These are phyloP conservation scores for Philereme transversata DNA, from an alignment of 2,888 invertebrate species.

Conservation along the genomic window DNA sequence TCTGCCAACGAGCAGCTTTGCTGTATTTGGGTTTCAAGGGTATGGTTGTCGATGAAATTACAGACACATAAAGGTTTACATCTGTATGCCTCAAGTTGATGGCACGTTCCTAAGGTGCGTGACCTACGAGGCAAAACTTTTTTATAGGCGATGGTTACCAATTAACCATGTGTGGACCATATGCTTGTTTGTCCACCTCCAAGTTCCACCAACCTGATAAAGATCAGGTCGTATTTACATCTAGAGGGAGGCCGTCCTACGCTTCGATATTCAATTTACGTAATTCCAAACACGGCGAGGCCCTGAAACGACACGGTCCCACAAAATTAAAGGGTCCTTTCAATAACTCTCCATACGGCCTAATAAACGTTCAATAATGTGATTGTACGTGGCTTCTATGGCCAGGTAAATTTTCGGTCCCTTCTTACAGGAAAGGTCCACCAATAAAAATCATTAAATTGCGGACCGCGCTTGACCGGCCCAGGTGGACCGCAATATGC, in stretches of 20 bases:
- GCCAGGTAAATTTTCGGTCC: slow-evolving; percentile 68
- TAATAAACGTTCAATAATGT: slow-evolving; percentile 71
- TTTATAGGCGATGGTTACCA: too few species aligned
- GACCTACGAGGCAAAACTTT: too few species aligned
- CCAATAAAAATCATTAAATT: slow-evolving; percentile 76
- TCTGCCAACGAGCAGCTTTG: too few species aligned
- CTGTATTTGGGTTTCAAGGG: too few species aligned
- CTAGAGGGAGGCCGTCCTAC: background rate
- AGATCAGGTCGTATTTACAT: too few species aligned
- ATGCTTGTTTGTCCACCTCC: too few species aligned
- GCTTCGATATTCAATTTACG: background rate
- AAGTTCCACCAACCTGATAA: too few species aligned
- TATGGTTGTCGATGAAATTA: too few species aligned
- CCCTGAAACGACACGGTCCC: slow-evolving; percentile 21
- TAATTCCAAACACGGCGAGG: background rate
- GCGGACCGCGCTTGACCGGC: slow-evolving; percentile 56
- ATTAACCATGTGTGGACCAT: too few species aligned
- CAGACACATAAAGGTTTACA: too few species aligned
- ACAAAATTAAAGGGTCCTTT: slow-evolving; percentile 53
- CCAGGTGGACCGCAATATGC: slow-evolving; percentile 61
- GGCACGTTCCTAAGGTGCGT: too few species aligned
- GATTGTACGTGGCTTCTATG: slow-evolving; percentile 60
- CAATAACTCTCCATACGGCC: slow-evolving; percentile 63
- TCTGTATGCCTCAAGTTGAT: too few species aligned
- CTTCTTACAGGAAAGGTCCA: slow-evolving; percentile 57